Percentiles rank a stretch among this genome's conserved stretches.
phyloP scores from a whole-genome alignment of 1,140 invertebrate species.

The Neoseiulus cucumeris region DNA sequence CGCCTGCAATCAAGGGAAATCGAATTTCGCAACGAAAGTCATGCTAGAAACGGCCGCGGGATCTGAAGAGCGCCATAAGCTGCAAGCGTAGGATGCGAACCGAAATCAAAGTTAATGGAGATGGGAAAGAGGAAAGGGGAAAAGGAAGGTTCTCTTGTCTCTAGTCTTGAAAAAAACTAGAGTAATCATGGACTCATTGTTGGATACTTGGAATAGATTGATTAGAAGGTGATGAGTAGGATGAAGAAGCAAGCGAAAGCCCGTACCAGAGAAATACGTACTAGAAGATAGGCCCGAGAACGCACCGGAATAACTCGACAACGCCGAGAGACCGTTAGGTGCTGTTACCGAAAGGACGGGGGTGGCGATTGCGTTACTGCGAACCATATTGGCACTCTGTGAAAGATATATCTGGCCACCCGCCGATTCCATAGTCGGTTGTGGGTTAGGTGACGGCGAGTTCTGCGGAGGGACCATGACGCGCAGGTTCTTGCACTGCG shows the following conservation, averaged over 20 bases:
- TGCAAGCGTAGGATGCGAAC: neutral
- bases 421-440: neutral
- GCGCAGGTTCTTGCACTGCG: conserved; percentile 11
- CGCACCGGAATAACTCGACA: neutral
- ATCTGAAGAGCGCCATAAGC: neutral
- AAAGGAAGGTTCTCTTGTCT: no score
- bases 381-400: neutral
- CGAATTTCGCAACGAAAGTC: no score
- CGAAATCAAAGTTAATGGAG: no score
- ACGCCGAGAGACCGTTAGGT: neutral
- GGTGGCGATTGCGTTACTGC: neutral
- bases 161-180: no score
- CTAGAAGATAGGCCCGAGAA: neutral
- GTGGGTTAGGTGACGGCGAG: neutral
- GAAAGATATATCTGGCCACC: conserved; percentile 4
- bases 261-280: conserved; percentile 9
- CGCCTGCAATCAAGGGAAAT: neutral
- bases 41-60: neutral
- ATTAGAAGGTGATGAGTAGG: no score
- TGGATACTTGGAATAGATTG: no score
- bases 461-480: conserved; percentile 5
- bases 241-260: neutral
- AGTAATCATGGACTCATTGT: no score
- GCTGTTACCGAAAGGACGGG: conserved; percentile 5
- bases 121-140: no score